A percentile compares a stretch with the other conserved stretches of the same genome.
These are phyloP conservation scores for Dascillus cervinus DNA, from an alignment of 2,888 invertebrate species.

Conservation along the genomic window DNA sequence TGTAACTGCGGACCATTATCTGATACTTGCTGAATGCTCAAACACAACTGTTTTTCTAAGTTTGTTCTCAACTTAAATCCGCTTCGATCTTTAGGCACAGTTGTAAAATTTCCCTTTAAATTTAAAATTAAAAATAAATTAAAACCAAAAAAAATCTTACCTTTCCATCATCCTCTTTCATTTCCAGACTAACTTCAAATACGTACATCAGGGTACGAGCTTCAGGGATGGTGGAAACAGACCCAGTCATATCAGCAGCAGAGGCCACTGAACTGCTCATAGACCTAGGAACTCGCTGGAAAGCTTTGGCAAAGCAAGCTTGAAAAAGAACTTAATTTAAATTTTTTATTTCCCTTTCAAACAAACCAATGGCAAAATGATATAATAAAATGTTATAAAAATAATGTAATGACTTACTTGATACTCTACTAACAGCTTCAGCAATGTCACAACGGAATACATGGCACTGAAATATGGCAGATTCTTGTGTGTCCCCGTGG, in stretches of 20 bases:
- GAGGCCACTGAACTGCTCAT: constrained; percentile 71
- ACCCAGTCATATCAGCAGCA: constrained; percentile 44
- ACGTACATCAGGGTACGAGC: constrained; percentile 65
- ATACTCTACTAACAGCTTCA: constrained; percentile 79
- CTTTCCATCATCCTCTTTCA: constrained; percentile 88
- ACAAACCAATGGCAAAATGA: neutral
- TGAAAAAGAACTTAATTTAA: constrained; percentile 16
- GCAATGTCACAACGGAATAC: constrained; percentile 93
- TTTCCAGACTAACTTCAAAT: constrained; percentile 87
- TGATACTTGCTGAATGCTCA: constrained; percentile 76
- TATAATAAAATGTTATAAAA: no score
- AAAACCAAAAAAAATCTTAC: constrained; percentile 36
- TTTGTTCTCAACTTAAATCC: constrained; percentile 80
- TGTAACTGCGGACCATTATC: constrained; percentile 51
- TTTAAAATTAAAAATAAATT: constrained; percentile 1
- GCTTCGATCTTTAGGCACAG: constrained; percentile 80
- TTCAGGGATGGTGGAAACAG: constrained; percentile 57
- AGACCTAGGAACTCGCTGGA: constrained; percentile 78
- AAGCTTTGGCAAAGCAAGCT: constrained; percentile 91
- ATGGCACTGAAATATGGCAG: constrained; percentile 92
- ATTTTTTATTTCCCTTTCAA: neutral
- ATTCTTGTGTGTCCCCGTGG: constrained; percentile 82
- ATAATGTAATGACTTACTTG: constrained; percentile 46
- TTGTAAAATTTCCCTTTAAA: constrained; percentile 62
- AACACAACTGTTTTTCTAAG: constrained; percentile 80